phyloP scores from a whole-genome alignment of 2,113 vertebrate genomes.

The Gobius niger region DNA sequence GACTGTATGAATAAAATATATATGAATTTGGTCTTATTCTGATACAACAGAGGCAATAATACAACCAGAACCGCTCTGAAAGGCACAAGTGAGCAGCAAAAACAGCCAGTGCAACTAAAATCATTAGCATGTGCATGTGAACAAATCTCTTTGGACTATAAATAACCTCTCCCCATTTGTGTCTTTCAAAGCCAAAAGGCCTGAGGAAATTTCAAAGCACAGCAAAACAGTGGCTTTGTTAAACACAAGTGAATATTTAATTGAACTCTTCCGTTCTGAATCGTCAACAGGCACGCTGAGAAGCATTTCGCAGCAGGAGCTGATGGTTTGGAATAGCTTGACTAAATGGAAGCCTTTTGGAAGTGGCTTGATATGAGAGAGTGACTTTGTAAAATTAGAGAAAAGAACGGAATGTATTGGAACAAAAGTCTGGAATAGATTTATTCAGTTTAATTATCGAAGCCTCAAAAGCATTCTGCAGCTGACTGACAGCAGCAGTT shows the following conservation, averaged over 20 bases:
- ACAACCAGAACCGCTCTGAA: background rate
- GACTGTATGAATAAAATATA: background rate
- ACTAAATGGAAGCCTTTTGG: constrained; percentile 46
- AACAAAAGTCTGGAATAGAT: constrained; percentile 30
- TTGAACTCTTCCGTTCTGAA: constrained; percentile 48
- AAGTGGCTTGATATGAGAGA: constrained; percentile 16
- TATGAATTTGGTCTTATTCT: background rate
- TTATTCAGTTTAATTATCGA: constrained; percentile 71
- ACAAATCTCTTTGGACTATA: constrained; percentile 7
- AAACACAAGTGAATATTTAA: constrained; percentile 41
- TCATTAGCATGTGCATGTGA: background rate
- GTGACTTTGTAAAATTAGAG: constrained; percentile 25
- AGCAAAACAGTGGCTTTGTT: constrained; percentile 28
- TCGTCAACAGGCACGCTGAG: constrained; percentile 43
- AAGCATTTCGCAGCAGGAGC: constrained; percentile 44
- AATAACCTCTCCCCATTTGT: constrained; percentile 6
- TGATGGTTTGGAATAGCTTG: constrained; percentile 36
- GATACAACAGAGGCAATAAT: background rate
- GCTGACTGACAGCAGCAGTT: constrained; percentile 65
- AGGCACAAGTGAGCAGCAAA: background rate
- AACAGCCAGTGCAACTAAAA: background rate
- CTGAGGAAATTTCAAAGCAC: constrained; percentile 11
- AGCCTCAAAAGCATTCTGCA: constrained; percentile 69
- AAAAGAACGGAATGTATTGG: constrained; percentile 14
- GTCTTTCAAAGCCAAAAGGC: constrained; percentile 14